phyloP scores from a whole-genome alignment of 37 sponge, comb jelly and placozoan species.

The Agelas oroides region DNA sequence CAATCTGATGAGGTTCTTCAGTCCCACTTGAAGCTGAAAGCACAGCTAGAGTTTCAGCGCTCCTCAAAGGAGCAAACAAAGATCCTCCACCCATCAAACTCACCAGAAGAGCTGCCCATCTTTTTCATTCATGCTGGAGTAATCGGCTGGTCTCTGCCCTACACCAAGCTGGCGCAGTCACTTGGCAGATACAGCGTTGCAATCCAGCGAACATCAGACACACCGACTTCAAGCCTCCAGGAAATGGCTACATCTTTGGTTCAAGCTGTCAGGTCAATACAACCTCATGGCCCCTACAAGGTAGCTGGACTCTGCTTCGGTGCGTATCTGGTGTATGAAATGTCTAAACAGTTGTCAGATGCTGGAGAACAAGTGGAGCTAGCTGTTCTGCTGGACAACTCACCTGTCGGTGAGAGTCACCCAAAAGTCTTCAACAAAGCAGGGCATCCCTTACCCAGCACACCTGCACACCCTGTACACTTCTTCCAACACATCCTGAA shows the following conservation, averaged over 20 bases:
- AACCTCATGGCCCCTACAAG: conserved; percentile 32
- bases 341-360: conserved; percentile 9
- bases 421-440: neutral
- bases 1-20: neutral
- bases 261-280: conserved; percentile 2
- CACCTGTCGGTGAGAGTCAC: neutral
- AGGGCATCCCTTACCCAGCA: neutral
- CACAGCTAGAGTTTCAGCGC: neutral
- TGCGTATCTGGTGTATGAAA: conserved; percentile 34
- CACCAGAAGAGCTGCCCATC: neutral
- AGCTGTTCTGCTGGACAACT: conserved; percentile 13
- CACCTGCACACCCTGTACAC: neutral
- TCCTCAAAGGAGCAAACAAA: neutral
- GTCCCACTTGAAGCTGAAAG: conserved; percentile 12
- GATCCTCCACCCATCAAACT: neutral
- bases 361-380: conserved; percentile 17
- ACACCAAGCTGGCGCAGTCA: neutral
- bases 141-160: conserved; percentile 18
- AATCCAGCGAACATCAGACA: neutral
- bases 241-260: conserved; percentile 16
- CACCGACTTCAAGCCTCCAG: neutral
- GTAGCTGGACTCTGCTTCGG: conserved; percentile 49
- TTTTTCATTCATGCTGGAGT: conserved; percentile 10
- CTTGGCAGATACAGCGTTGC: conserved; percentile 3
- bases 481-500: neutral